phyloP scores from a whole-genome alignment of 2,113 vertebrate genomes.

The Vimba vimba region DNA sequence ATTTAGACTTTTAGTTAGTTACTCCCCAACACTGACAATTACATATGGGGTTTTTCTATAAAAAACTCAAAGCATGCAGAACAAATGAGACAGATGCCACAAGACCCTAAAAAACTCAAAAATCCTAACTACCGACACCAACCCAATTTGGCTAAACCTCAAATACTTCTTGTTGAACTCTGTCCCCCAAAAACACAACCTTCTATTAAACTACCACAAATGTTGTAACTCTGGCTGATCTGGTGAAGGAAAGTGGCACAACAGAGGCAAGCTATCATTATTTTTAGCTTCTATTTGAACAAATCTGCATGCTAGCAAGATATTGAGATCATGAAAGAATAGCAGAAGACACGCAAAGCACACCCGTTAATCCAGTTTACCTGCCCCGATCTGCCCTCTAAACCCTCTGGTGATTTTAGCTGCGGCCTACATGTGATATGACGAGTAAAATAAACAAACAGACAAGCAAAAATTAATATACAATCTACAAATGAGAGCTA shows the following conservation, averaged over 20 bases:
- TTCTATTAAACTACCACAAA: background rate
- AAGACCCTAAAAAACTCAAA: background rate
- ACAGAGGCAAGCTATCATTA: background rate
- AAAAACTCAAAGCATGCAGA: slow-evolving; percentile 4
- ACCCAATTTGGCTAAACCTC: background rate
- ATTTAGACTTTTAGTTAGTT: background rate
- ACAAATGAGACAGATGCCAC: background rate
- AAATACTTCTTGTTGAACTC: background rate
- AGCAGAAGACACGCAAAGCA: slow-evolving; percentile 8
- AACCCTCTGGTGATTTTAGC: background rate
- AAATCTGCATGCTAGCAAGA: background rate
- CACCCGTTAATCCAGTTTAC: slow-evolving; percentile 43
- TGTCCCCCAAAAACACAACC: background rate
- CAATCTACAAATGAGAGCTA: slow-evolving; percentile 15
- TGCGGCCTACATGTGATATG: background rate
- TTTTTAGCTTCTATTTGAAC: background rate
- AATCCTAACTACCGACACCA: background rate
- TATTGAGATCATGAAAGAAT: background rate
- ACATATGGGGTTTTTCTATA: background rate
- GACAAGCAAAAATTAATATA: slow-evolving; percentile 23
- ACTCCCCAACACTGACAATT: background rate
- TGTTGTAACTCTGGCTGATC: background rate
- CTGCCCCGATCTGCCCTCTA: background rate
- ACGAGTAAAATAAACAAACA: slow-evolving; percentile 4
- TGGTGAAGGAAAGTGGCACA: background rate